Evolutionary conservation across 1,140 invertebrate species (phyloP).

Genomic region (Popillia japonica): DNA sequence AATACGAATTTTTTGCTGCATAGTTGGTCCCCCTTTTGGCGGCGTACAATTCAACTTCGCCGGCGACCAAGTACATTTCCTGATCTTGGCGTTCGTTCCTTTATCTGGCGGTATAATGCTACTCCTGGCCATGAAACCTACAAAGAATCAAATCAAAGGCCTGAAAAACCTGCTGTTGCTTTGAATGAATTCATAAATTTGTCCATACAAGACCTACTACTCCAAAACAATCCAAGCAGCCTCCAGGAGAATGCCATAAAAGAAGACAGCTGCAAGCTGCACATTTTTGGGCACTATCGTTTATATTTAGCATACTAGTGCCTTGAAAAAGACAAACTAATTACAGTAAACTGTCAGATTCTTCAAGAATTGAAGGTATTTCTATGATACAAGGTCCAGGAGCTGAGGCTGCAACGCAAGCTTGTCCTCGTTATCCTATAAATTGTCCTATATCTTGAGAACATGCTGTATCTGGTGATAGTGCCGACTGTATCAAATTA

Average conservation of each 20-base stretch:
- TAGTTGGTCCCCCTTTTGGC: slow-evolving; percentile 99
- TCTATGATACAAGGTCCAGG: slow-evolving; percentile 88
- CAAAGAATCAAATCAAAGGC: slow-evolving; percentile 84
- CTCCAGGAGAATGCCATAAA: no score
- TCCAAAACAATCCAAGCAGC: no score
- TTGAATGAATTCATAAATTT: no score
- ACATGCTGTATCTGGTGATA: slow-evolving; percentile 99
- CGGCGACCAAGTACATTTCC: slow-evolving; percentile 97
- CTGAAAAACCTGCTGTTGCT: no score
- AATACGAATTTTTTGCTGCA: slow-evolving; percentile 97
- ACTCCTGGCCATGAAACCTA: slow-evolving; percentile 94
- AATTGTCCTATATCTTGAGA: slow-evolving; percentile 94
- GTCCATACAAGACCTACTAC: no score
- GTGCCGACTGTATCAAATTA: slow-evolving; percentile 99
- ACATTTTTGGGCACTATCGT: no score
- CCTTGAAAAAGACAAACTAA: no score
- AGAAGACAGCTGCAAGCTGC: no score
- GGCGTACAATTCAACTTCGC: slow-evolving; percentile 97
- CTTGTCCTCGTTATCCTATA: slow-evolving; percentile 96
- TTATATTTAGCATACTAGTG: no score
- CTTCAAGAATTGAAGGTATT: slow-evolving; percentile 86
- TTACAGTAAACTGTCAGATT: no score
- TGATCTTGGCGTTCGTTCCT: slow-evolving; percentile 94
- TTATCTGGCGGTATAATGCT: slow-evolving; percentile 94
- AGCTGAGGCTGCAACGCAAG: slow-evolving; percentile 88